Base-by-base conservation (phyloP, 2,113 vertebrate genomes). In the Hucho hucho region DNA sequence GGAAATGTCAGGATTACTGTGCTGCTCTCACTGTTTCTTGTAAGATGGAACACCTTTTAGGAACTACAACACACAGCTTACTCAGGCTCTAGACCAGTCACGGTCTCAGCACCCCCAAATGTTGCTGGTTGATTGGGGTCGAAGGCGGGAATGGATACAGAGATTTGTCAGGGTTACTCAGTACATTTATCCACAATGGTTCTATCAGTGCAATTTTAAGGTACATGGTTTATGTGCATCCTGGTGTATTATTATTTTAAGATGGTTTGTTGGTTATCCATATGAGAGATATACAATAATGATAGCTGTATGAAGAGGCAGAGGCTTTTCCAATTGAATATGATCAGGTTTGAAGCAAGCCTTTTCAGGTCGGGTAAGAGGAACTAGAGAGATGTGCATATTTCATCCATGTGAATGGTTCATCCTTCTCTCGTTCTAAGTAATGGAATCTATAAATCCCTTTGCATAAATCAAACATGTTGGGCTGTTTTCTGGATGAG, bases 131-230 rank as follows among this genome's bases (percentile, higher is more conserved):
- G 37, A 9, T 43, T 43, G 37, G 76, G 73, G 79, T 81, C 71
- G 75, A 81, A 29, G 74, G 75, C 65, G 1, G 32, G 76, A 77
- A 83, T 83, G 78, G 47, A 76, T 81, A 86, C 81, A 81, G 88
- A 92, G 88, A 86, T 82, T 90, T 76, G 24, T 80, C 65, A 75
- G 75, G 82, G 16, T 80, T 85, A 84, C 83, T 84, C 74, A 74
- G 80, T 90, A 90, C 77, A 89, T 78, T 78, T 78, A 83, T 87
- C 87, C 88, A 87, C 89, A 88, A 84, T 88, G 89, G 87, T 90
- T 92, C 86, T 89, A 86, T 91, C 87, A 86, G 90, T 94, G 92
- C 92, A 93, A 93, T 92, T 90, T 85, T 91, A 91, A 90, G 92
- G 90, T 92, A 92, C 91, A 90, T 86, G 81, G 74, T 89, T 84